Evolutionary conservation across 1,140 invertebrate species (phyloP).

Genomic region (Goniozus legneri): DNA sequence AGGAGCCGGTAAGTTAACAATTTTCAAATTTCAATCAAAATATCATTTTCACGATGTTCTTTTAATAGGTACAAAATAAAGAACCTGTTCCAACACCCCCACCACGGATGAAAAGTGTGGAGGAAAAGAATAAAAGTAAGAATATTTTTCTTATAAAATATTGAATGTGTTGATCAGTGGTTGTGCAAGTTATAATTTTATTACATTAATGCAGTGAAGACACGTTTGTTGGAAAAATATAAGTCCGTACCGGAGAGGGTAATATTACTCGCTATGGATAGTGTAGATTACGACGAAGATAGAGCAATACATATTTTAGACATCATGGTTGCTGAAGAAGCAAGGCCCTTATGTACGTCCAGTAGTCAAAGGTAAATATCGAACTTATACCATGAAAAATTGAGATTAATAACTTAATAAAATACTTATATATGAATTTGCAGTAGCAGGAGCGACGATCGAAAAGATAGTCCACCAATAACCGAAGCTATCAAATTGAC

Average conservation of each 20-base stretch:
- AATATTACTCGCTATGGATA: constrained; percentile 80
- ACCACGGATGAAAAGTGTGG: constrained; percentile 64
- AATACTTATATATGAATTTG: constrained; percentile 10
- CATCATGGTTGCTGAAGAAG: constrained; percentile 63
- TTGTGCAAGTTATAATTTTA: constrained; percentile 9
- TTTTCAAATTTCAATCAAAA: constrained; percentile 8
- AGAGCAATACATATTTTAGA: constrained; percentile 72
- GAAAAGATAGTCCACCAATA: constrained; percentile 45
- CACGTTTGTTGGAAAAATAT: constrained; percentile 70
- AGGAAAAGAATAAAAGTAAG: constrained; percentile 74
- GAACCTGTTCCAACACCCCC: constrained; percentile 53
- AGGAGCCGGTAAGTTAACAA: constrained; percentile 44
- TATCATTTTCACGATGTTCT: constrained; percentile 4
- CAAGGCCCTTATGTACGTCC: constrained; percentile 41
- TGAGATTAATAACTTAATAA: neutral
- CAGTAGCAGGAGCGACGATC: constrained; percentile 44
- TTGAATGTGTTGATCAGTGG: neutral
- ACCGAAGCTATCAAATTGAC: constrained; percentile 47
- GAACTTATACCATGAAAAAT: too few species aligned
- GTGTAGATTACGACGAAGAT: constrained; percentile 78
- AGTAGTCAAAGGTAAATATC: constrained; percentile 46
- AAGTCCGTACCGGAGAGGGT: constrained; percentile 73
- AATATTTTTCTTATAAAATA: constrained; percentile 4
- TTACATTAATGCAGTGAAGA: constrained; percentile 62
- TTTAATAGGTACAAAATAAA: constrained; percentile 46